Conservation (phyloP, 37 sponge, comb jelly and placozoan species). For the Spongia lamella region DNA sequence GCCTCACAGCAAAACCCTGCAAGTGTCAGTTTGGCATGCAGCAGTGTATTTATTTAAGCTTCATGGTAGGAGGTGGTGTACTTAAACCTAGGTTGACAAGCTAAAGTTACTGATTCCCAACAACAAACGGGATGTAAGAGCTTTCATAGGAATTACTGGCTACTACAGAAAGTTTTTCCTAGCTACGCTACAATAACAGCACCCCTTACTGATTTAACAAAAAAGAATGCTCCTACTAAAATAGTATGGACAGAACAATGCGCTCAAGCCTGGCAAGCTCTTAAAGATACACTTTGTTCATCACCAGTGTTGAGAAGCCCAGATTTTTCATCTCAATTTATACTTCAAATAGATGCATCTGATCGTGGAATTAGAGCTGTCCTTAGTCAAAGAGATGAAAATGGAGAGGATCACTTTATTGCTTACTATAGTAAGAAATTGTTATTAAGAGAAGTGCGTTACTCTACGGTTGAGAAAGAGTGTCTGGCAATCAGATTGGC, state of each 20-base stretch:
- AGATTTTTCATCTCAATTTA: constrained; percentile 17
- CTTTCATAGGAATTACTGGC: constrained; percentile 37
- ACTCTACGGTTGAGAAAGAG: constrained; percentile 55
- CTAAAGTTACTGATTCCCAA: constrained; percentile 1
- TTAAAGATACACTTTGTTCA: constrained; percentile 12
- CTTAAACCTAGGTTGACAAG: constrained; percentile 9
- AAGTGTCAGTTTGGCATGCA: constrained; percentile 37
- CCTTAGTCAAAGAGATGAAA: constrained; percentile 24
- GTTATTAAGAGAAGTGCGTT: constrained; percentile 24
- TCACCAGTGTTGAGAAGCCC: constrained; percentile 22
- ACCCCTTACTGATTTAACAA: constrained; percentile 34
- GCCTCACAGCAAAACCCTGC: constrained; percentile 26
- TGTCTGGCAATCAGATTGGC: constrained; percentile 52
- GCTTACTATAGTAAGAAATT: constrained; percentile 46
- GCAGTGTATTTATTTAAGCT: constrained; percentile 29
- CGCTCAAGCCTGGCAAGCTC: constrained; percentile 19
- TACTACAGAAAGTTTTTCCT: constrained; percentile 42
- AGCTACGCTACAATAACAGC: constrained; percentile 22
- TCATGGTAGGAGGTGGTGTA: constrained; percentile 14
- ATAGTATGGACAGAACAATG: constrained; percentile 26
- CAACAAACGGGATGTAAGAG: constrained; percentile 22
- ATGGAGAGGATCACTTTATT: constrained; percentile 51
- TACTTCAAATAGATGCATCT: constrained; percentile 51
- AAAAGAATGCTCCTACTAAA: constrained; percentile 9
- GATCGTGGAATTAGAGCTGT: constrained; percentile 44